Evolutionary conservation across 2,888 invertebrate species (phyloP), one percentile per base, ranked within the genome.

Genomic region (Conchocele bisecta): DNA sequence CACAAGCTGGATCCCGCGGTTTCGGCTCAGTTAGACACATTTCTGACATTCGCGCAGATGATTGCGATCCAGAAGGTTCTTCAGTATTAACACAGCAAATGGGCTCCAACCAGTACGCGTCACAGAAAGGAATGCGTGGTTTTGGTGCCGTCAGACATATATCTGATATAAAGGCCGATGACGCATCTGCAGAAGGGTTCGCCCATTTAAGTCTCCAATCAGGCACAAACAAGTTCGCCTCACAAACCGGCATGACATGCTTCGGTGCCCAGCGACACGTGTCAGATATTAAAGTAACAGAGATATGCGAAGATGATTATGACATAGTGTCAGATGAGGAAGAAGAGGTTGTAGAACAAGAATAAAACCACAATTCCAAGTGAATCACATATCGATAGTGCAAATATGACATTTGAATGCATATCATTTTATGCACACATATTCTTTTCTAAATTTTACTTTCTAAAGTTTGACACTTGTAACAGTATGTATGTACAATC

Each of bases 31-130:
- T 81, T 5, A 72, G 88, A 35, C 90, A 91, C 71, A 86, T 89
- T 48, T 84, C 91, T 28, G 90, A 91, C 73, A 90, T 90, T 61
- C 70, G 86, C 41, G 79, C 87, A 28, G 90, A 89, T 39, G 87
- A 88, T 26, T 66, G 84, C 56, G 61, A 71, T 22, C 79, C 81
- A 22, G 88, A 84, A 42, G 88, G 89, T 5, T 82, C 86, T 26
- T 83, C 83, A 3, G 67, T 86, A 9, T 87, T 90, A 22, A 82
- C 88, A 54, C 82, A 88, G 2, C 90, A 90, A 65, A 84, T 87
- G 50, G 90, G 90, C 6, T 83, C 83, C 31, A 91, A 90, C 79
- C 88, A 90, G 63, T 84, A 80, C 39, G 90, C 90, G 17, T 88
- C 86, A 35, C 90, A 91, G 69, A 60, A 81, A 22, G 91, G 91